phyloP scores from a whole-genome alignment of 1,140 invertebrate genomes.

The Papilio glaucus region DNA sequence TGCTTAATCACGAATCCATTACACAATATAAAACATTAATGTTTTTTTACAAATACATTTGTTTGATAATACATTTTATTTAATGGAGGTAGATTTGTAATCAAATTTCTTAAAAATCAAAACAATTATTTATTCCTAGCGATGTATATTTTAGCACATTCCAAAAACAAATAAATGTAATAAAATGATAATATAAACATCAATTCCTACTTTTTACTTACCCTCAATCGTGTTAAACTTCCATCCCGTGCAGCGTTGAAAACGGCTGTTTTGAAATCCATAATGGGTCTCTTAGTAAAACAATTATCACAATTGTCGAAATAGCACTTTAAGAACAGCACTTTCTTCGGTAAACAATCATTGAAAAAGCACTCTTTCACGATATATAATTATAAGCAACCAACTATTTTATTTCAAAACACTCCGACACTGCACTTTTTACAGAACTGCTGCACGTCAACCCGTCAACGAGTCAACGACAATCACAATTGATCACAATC shows the following conservation, averaged over 20 bases:
- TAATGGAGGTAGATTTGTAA: not conserved
- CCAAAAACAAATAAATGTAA: slow-evolving; percentile 27
- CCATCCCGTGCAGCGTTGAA: slow-evolving; percentile 79
- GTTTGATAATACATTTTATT: not conserved
- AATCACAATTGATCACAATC: slow-evolving; percentile 59
- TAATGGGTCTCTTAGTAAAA: slow-evolving; percentile 73
- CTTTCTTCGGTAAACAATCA: slow-evolving; percentile 77
- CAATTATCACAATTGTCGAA: slow-evolving; percentile 63
- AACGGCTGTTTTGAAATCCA: slow-evolving; percentile 82
- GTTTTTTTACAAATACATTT: not conserved
- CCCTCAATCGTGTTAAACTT: slow-evolving; percentile 78
- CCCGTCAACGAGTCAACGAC: too few species aligned
- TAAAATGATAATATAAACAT: not conserved
- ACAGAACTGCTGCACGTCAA: slow-evolving; percentile 68
- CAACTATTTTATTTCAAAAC: slow-evolving; percentile 76
- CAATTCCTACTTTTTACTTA: slow-evolving; percentile 57
- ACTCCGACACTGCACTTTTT: slow-evolving; percentile 70
- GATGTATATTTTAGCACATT: not conserved
- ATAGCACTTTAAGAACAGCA: slow-evolving; percentile 74
- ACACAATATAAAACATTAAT: not conserved
- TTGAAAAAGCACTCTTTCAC: slow-evolving; percentile 72
- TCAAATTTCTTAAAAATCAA: not conserved
- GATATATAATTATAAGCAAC: slow-evolving; percentile 62
- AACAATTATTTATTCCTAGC: not conserved
- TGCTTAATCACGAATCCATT: not conserved